Evolutionary conservation across 2,797 vertebrate genomes (phyloP).

Genomic region (Chloroceryle amazona): DNA sequence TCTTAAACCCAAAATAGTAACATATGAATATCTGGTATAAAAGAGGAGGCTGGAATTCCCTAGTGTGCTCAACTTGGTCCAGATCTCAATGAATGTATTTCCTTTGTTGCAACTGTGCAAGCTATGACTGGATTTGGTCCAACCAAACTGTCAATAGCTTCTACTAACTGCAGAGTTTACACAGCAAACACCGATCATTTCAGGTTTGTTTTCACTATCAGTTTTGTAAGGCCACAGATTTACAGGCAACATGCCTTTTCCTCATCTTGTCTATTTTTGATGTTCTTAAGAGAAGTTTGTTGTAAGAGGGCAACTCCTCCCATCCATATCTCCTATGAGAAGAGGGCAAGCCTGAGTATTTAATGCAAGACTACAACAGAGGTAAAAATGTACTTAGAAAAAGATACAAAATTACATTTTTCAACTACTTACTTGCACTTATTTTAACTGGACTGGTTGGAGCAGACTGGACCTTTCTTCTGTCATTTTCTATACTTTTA

Average conservation of each 20-base stretch:
- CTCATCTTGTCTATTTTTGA: not conserved
- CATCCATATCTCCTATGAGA: not conserved
- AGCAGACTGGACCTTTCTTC: conserved; percentile 93
- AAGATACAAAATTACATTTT: not conserved
- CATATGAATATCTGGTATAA: not conserved
- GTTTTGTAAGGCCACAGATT: not conserved
- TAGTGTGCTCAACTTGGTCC: not conserved
- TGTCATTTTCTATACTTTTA: conserved; percentile 90
- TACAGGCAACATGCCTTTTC: not conserved
- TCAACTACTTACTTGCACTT: conserved; percentile 69
- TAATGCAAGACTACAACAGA: not conserved
- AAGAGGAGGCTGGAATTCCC: not conserved
- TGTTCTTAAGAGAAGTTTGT: not conserved
- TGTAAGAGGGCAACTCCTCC: not conserved
- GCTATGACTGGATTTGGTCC: not conserved
- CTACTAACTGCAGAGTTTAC: not conserved
- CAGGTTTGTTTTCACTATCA: not conserved
- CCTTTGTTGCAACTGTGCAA: not conserved
- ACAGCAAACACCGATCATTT: accelerated
- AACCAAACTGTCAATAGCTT: not conserved
- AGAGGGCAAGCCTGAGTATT: not conserved
- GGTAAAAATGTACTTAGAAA: not conserved
- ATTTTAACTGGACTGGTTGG: conserved; percentile 90
- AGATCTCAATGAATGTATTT: not conserved
- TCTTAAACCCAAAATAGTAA: not conserved